phyloP scores from a whole-genome alignment of 2,113 vertebrate genomes.

The Rhinoptilus africanus region DNA sequence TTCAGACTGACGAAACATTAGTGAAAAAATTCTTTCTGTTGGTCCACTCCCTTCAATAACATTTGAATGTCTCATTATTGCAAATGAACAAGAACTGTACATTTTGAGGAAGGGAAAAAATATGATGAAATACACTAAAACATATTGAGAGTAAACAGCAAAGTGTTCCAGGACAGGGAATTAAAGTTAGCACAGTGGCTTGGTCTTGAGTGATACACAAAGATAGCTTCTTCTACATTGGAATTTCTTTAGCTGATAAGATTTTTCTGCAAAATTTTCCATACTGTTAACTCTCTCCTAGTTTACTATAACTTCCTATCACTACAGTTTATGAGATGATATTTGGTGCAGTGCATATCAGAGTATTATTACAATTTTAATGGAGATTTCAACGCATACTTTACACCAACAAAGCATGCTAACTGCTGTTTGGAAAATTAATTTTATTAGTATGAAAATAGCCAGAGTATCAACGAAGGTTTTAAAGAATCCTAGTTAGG shows the following conservation, averaged over 20 bases:
- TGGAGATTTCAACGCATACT: background rate
- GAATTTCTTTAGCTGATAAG: background rate
- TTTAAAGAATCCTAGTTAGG: background rate
- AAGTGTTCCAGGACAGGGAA: background rate
- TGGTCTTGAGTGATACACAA: background rate
- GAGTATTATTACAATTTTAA: background rate
- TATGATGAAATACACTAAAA: background rate
- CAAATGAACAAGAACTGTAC: background rate
- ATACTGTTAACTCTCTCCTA: background rate
- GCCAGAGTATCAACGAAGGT: background rate
- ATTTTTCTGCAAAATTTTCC: background rate
- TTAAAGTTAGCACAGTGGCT: background rate
- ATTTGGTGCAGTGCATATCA: background rate
- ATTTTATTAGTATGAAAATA: background rate
- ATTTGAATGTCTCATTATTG: accelerated
- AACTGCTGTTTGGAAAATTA: background rate
- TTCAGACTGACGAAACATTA: background rate
- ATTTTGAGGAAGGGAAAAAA: background rate
- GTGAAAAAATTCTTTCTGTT: background rate
- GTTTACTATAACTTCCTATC: background rate
- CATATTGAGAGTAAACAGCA: background rate
- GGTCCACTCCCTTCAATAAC: background rate
- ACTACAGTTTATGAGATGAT: background rate
- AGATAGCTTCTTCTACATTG: background rate
- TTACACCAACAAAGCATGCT: background rate